Conservation (phyloP, 2,888 invertebrate species). For the Polymixis lichenea region DNA sequence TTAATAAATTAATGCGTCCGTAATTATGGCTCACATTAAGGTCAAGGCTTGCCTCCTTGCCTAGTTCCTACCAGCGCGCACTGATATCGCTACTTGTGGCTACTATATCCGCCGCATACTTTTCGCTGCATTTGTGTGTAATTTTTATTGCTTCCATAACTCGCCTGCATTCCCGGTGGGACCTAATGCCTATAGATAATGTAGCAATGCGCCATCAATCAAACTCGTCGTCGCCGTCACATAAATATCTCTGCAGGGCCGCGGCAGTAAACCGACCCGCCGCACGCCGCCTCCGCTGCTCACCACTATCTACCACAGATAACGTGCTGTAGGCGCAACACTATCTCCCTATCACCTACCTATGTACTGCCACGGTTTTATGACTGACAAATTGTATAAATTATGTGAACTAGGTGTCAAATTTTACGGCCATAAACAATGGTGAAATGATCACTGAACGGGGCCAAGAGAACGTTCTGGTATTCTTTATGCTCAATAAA, state of each 20-base stretch:
- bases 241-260: slow-evolving; percentile 46
- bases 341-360: slow-evolving; percentile 48
- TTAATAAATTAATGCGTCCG: neutral
- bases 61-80: slow-evolving; percentile 7
- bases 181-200: slow-evolving; percentile 64
- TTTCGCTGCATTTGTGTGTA: slow-evolving; percentile 33
- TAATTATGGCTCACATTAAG: slow-evolving; percentile 10
- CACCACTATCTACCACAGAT: slow-evolving; percentile 62
- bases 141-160: slow-evolving; percentile 63
- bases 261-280: slow-evolving; percentile 47
- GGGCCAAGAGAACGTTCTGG: slow-evolving; percentile 60
- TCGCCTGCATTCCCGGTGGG: slow-evolving; percentile 57
- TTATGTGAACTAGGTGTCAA: slow-evolving; percentile 64
- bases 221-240: slow-evolving; percentile 57
- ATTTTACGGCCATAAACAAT: slow-evolving; percentile 67
- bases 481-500: slow-evolving; percentile 64
- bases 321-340: slow-evolving; percentile 66
- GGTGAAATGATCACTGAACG: slow-evolving; percentile 61
- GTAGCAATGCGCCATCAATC: slow-evolving; percentile 67
- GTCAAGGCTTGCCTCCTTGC: slow-evolving; percentile 36
- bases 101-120: slow-evolving; percentile 30
- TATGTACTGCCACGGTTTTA: slow-evolving; percentile 57
- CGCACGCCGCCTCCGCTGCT: slow-evolving; percentile 1
- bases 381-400: slow-evolving; percentile 67
- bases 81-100: neutral